Percentiles rank a stretch among this genome's conserved stretches.
Evolutionary conservation across 1,140 invertebrate species (phyloP).

Genomic region (Chelonus insularis): DNA sequence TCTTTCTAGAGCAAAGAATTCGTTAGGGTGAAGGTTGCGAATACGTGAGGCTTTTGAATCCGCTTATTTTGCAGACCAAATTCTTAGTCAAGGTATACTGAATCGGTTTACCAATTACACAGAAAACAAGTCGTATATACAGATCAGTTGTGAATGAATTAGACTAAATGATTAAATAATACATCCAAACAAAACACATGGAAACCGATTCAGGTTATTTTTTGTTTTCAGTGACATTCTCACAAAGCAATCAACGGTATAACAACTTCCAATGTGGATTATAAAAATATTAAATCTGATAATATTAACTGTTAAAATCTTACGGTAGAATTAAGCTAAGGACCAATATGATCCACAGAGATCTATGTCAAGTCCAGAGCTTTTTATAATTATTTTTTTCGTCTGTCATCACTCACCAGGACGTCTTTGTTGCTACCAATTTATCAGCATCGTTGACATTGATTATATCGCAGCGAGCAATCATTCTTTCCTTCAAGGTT

Average conservation of each 20-base stretch:
- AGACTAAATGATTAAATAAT: too few relatives aligned
- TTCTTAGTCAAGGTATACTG: neutral
- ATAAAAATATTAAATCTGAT: constrained; percentile 62
- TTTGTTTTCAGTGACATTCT: neutral
- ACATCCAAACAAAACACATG: too few relatives aligned
- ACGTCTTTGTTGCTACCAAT: too few relatives aligned
- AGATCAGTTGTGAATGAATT: too few relatives aligned
- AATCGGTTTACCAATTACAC: neutral
- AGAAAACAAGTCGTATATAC: neutral
- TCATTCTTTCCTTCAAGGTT: too few relatives aligned
- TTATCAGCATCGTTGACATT: too few relatives aligned
- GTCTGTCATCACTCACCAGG: too few relatives aligned
- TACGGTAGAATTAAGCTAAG: constrained; percentile 40
- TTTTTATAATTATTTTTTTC: constrained; percentile 19
- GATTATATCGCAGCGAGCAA: too few relatives aligned
- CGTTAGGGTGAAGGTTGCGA: neutral
- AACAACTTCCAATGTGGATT: constrained; percentile 64
- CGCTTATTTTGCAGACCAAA: neutral
- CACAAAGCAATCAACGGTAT: constrained; percentile 51
- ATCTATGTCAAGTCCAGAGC: constrained; percentile 32
- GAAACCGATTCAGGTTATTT: neutral
- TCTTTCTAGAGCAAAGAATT: neutral
- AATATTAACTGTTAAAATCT: constrained; percentile 26
- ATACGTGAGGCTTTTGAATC: neutral
- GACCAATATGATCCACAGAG: constrained; percentile 59